A percentile compares a stretch with the other conserved stretches of the same genome.
Conservation (phyloP, 2,113 vertebrate genomes). For the Gallinago jamesoni region DNA sequence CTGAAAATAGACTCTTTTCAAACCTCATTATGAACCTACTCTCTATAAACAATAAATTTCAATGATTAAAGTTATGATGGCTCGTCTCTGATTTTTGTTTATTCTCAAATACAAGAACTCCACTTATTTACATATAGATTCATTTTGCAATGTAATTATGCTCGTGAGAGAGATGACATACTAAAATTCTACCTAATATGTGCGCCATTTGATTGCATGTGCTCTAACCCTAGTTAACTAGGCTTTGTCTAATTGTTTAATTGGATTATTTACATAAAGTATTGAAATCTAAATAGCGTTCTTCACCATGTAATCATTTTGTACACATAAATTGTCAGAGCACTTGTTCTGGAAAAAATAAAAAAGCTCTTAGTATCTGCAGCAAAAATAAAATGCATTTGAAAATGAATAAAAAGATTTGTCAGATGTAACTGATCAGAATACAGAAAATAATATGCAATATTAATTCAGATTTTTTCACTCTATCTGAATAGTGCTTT, state of each 20-base stretch:
- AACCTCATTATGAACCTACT: not conserved
- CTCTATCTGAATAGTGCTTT: not conserved
- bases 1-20: not conserved
- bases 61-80: not conserved
- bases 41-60: not conserved
- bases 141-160: slow-evolving; percentile 41
- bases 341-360: not conserved
- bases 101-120: not conserved
- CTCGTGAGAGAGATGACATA: not conserved
- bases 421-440: not conserved
- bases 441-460: not conserved
- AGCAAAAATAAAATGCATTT: not conserved
- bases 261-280: slow-evolving; percentile 45
- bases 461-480: not conserved
- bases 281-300: not conserved
- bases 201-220: not conserved
- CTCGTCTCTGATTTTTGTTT: slow-evolving; percentile 32
- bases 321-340: not conserved
- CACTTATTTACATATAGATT: slow-evolving; percentile 15
- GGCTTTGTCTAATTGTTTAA: slow-evolving; percentile 42
- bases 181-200: slow-evolving; percentile 15
- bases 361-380: not conserved
- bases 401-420: not conserved
- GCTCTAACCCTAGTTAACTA: slow-evolving; percentile 51
- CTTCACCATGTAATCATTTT: not conserved